Evolutionary conservation across 2,888 invertebrate genomes (phyloP).

Genomic region (Gastracanthus pulcherrimus): DNA sequence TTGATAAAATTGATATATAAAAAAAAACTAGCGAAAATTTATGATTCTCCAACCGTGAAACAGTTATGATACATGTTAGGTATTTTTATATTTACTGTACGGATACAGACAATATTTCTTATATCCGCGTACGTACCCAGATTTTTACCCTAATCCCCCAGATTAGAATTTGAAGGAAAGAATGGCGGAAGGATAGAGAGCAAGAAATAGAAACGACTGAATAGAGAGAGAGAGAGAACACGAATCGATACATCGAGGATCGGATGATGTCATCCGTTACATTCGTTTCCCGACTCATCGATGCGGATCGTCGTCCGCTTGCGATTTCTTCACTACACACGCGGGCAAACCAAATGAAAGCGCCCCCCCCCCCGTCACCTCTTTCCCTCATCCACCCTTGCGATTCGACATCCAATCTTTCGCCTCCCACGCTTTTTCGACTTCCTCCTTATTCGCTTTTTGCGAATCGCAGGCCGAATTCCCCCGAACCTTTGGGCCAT

Average conservation of each 20-base stretch:
- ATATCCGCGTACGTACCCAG: neutral
- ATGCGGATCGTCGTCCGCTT: constrained; percentile 47
- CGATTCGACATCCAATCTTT: constrained; percentile 51
- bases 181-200: neutral
- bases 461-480: constrained; percentile 27
- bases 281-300: constrained; percentile 57
- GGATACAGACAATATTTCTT: too few species aligned
- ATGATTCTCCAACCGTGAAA: too few species aligned
- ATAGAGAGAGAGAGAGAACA: neutral
- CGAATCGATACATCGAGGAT: constrained; percentile 50
- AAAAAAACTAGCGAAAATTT: too few species aligned
- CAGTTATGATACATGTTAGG: too few species aligned
- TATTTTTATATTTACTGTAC: too few species aligned
- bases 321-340: constrained; percentile 47
- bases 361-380: neutral
- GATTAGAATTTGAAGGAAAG: neutral
- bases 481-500: constrained; percentile 26
- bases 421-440: constrained; percentile 37
- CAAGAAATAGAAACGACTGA: too few species aligned
- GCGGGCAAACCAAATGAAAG: constrained; percentile 44
- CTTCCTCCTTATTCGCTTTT: neutral
- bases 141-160: constrained; percentile 7
- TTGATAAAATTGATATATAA: too few species aligned
- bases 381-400: constrained; percentile 13
- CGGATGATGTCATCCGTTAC: constrained; percentile 56